Percentiles rank a stretch among this genome's conserved stretches.
These are phyloP conservation scores for Channa maculata DNA, from an alignment of 2,113 vertebrate genomes.

Conservation along the genomic window DNA sequence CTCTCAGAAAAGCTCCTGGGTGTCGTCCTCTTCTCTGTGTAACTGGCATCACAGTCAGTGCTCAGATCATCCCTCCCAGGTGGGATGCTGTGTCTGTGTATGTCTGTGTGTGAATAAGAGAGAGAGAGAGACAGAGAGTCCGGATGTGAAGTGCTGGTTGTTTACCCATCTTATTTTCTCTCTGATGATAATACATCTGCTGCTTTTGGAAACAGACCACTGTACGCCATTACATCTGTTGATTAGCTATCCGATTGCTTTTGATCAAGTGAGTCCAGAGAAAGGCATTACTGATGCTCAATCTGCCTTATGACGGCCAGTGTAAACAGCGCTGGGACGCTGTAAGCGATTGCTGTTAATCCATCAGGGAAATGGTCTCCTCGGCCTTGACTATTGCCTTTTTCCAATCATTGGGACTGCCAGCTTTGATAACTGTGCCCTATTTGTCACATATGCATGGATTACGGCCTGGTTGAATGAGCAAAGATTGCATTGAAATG, in stretches of 20 bases:
- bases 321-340: constrained; percentile 64
- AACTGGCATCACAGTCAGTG: constrained; percentile 27
- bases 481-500: constrained; percentile 42
- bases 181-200: constrained; percentile 54
- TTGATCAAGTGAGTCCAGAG: constrained; percentile 64
- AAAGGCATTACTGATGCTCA: constrained; percentile 50
- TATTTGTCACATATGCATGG: constrained; percentile 73
- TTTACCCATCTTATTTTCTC: constrained; percentile 48
- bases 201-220: constrained; percentile 44
- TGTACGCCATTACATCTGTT: constrained; percentile 54
- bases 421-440: constrained; percentile 73
- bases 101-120: background rate
- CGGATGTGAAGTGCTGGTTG: constrained; percentile 27
- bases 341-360: constrained; percentile 67
- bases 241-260: constrained; percentile 61
- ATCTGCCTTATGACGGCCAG: constrained; percentile 64
- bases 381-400: constrained; percentile 60
- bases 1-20: constrained; percentile 38
- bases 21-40: constrained; percentile 18
- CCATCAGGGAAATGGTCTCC: constrained; percentile 74
- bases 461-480: constrained; percentile 43
- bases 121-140: constrained; percentile 1
- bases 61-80: constrained; percentile 31
- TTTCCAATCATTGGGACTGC: constrained; percentile 80
- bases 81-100: constrained; percentile 3